Evolutionary conservation across 2,888 invertebrate species (phyloP).

Genomic region (Phortica okadai): DNA sequence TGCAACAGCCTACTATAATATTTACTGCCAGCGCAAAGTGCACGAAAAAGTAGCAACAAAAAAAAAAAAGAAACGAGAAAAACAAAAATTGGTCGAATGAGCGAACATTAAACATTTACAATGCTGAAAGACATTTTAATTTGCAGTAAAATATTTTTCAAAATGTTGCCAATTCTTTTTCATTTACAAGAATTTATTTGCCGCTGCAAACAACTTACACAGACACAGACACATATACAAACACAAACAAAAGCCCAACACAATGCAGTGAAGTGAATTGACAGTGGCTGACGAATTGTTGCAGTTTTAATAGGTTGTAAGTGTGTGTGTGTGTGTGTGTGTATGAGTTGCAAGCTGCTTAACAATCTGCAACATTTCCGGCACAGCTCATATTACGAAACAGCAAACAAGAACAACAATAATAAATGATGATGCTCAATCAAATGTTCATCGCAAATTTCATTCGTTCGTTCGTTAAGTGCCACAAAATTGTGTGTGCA

Average conservation of each 20-base stretch:
- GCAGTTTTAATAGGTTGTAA: too few relatives aligned
- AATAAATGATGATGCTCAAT: not conserved
- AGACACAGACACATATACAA: too few relatives aligned
- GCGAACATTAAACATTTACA: constrained; percentile 57
- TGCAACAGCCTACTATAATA: constrained; percentile 58
- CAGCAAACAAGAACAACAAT: not conserved
- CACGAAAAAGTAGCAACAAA: constrained; percentile 14
- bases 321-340: too few relatives aligned
- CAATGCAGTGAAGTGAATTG: too few relatives aligned
- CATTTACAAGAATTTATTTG: not conserved
- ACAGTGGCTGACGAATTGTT: too few relatives aligned
- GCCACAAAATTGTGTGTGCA: not conserved
- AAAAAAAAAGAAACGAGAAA: constrained; percentile 32
- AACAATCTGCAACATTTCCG: constrained; percentile 10
- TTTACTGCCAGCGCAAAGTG: constrained; percentile 49
- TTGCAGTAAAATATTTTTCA: constrained; percentile 24
- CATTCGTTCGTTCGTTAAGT: not conserved
- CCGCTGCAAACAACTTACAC: too few relatives aligned
- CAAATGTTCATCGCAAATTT: not conserved
- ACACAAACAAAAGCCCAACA: too few relatives aligned
- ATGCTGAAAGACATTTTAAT: constrained; percentile 59
- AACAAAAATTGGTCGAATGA: constrained; percentile 25
- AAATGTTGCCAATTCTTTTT: not conserved
- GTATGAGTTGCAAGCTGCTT: not conserved
- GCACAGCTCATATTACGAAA: not conserved